Conservation (phyloP, 2,797 vertebrate genomes). For the Thamnophis elegans region DNA sequence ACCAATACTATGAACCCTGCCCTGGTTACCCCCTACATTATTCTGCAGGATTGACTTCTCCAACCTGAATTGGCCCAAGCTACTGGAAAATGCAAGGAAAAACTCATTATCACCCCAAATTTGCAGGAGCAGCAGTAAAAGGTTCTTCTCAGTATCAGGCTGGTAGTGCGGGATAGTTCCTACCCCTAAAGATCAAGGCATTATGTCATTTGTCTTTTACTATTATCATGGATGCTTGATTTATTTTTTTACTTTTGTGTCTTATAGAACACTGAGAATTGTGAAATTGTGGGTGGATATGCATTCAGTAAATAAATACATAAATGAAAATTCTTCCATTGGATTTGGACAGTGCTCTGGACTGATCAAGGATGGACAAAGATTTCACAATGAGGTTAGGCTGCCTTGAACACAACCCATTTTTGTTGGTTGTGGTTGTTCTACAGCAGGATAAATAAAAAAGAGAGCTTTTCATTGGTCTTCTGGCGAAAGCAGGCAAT, state of each 20-base stretch:
- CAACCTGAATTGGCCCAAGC: background rate
- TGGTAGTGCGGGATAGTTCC: background rate
- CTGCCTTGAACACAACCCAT: background rate
- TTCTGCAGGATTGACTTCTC: background rate
- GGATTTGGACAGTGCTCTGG: background rate
- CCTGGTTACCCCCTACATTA: background rate
- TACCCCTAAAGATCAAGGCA: background rate
- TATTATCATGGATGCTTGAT: background rate
- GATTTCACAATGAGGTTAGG: slow-evolving; percentile 3
- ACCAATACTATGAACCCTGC: background rate
- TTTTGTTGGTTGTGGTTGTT: background rate
- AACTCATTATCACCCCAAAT: background rate
- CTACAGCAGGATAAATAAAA: slow-evolving; percentile 28
- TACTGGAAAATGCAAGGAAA: background rate
- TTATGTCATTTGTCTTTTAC: background rate
- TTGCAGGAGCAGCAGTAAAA: background rate
- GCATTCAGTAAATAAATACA: background rate
- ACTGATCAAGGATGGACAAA: background rate
- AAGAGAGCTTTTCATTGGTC: slow-evolving; percentile 25
- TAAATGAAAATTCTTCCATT: background rate
- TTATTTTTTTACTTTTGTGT: background rate
- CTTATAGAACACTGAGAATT: background rate
- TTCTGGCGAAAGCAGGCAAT: slow-evolving; percentile 42
- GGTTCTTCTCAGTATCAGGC: background rate
- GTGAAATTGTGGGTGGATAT: background rate